These are phyloP conservation scores for Ahaetulla prasina DNA, from an alignment of 2,113 vertebrate species.

Conservation along the genomic window DNA sequence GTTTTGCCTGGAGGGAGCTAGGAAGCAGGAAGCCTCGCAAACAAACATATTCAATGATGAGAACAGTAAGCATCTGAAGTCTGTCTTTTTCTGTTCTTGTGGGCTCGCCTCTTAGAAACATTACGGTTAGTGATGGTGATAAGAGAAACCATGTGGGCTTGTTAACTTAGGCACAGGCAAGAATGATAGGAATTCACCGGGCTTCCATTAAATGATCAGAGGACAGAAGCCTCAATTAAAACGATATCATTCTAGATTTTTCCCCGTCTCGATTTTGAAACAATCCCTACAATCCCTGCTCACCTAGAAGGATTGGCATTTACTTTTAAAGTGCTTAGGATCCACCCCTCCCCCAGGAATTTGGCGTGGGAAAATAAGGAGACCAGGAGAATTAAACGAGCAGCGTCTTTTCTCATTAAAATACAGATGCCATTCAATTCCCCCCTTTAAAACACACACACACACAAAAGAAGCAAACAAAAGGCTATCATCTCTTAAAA, in stretches of 20 bases:
- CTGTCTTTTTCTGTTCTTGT: neutral
- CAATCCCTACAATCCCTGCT: neutral
- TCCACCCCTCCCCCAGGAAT: neutral
- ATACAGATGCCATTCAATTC: neutral
- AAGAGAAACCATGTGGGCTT: conserved; percentile 64
- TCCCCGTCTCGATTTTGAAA: neutral
- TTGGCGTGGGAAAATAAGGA: neutral
- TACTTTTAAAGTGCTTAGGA: neutral
- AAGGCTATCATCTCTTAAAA: neutral
- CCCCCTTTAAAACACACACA: neutral
- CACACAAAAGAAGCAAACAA: neutral
- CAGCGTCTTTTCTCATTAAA: neutral
- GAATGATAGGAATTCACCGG: conserved; percentile 83
- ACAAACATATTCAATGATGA: neutral
- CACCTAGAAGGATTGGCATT: neutral
- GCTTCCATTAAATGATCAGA: conserved; percentile 71
- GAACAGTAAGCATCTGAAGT: neutral
- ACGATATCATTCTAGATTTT: conserved; percentile 44
- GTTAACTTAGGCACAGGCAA: conserved; percentile 60
- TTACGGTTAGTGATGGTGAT: conserved; percentile 72
- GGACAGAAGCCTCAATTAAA: conserved; percentile 59
- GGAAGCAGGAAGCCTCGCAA: neutral
- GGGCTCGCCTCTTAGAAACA: conserved; percentile 52
- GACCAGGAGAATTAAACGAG: neutral
- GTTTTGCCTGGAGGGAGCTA: neutral